These are phyloP conservation scores for Aporophyla lueneburgensis DNA, from an alignment of 2,888 invertebrate species.

Conservation along the genomic window DNA sequence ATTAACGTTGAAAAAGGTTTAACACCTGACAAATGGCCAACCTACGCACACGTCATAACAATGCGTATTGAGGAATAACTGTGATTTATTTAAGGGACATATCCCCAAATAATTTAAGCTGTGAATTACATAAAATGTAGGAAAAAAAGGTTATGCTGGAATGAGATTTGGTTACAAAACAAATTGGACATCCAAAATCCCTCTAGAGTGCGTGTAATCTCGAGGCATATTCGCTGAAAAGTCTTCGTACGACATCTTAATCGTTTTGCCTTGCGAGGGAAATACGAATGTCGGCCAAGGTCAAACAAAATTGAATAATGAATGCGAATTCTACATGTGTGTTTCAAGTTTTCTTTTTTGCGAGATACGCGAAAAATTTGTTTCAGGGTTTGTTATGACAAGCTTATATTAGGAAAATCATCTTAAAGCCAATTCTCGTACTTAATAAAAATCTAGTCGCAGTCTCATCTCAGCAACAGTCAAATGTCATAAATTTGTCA, in stretches of 20 bases:
- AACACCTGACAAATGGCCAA: slow-evolving; percentile 38
- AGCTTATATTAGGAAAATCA: not conserved
- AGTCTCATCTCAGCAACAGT: too few relatives aligned
- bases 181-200: slow-evolving; percentile 53
- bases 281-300: slow-evolving; percentile 64
- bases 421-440: too few relatives aligned
- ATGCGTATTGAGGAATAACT: slow-evolving; percentile 33
- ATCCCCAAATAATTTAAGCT: slow-evolving; percentile 15
- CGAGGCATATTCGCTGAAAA: slow-evolving; percentile 51
- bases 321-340: slow-evolving; percentile 44
- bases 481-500: too few relatives aligned
- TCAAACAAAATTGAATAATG: slow-evolving; percentile 63
- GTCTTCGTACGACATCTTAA: slow-evolving; percentile 49
- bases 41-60: slow-evolving; percentile 57
- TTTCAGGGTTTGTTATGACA: not conserved
- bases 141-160: slow-evolving; percentile 8
- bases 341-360: slow-evolving; percentile 40
- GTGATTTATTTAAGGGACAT: slow-evolving; percentile 39
- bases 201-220: slow-evolving; percentile 50
- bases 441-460: too few relatives aligned
- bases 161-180: slow-evolving; percentile 39
- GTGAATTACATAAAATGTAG: slow-evolving; percentile 27
- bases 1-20: slow-evolving; percentile 46
- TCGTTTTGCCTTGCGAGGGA: slow-evolving; percentile 43
- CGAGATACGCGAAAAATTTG: not conserved